These are phyloP conservation scores for Platalea minor DNA, from an alignment of 2,797 vertebrate genomes.

Conservation along the genomic window DNA sequence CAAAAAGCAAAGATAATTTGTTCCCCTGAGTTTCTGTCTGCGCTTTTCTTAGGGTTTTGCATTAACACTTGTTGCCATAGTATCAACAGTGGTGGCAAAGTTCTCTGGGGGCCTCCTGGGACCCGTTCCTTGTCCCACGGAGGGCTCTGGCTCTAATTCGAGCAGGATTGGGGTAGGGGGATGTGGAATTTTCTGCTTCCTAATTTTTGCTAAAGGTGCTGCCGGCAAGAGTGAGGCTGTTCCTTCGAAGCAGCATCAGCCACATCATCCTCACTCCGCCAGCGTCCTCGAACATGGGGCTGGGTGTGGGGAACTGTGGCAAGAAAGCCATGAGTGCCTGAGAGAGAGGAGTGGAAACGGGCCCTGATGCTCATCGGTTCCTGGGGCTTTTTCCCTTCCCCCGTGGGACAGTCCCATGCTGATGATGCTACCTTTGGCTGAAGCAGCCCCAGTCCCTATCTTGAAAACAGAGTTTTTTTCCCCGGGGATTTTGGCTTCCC, in stretches of 20 bases:
- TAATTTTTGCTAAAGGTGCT: not conserved
- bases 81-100: accelerated
- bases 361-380: accelerated
- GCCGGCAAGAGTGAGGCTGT: accelerated
- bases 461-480: not conserved
- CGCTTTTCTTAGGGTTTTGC: not conserved
- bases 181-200: not conserved
- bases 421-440: not conserved
- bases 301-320: accelerated
- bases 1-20: not conserved
- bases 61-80: conserved; percentile 37
- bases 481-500: not conserved
- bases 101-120: not conserved
- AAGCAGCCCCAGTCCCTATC: not conserved
- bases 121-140: not conserved
- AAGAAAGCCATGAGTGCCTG: accelerated
- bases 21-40: not conserved
- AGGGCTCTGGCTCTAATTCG: not conserved
- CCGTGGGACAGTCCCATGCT: accelerated
- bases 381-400: not conserved
- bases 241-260: not conserved
- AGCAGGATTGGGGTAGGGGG: not conserved
- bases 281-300: accelerated
- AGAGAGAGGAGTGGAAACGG: not conserved
- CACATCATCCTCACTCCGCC: not conserved